Evolutionary conservation across 2,113 vertebrate species (phyloP), one percentile per base, ranked within the genome.

Genomic region (Petrocephalus zakoni): DNA sequence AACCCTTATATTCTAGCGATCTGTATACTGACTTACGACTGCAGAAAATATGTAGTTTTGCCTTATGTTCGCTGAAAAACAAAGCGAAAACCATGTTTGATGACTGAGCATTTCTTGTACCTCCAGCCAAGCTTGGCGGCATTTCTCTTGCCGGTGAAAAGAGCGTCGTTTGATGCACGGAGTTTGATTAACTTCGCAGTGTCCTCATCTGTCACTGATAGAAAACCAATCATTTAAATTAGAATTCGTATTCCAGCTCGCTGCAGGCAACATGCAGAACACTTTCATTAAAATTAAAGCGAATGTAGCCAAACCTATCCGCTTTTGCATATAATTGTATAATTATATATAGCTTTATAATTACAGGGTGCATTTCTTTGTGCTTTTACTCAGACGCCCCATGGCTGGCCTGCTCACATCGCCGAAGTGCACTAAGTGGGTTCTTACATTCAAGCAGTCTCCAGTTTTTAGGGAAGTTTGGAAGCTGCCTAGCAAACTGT

Each of bases 101-200:
- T 21, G 25, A 68, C 2, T 64, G 42, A 56, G 34, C 21, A 83
- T 56, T 29, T 29, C 13, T 10, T 53, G 90, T 87, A 95, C 94
- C 93, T 95, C 95, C 95, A 95, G 17, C 95, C 95, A 25, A 94
- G 93, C 86, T 95, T 96, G 68, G 95, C 94, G 0, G 94, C 94
- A 37, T 96, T 96, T 88, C 94, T 95, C 90, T 93, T 94, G 75
- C 95, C 95, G 0, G 95, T 95, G 92, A 95, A 96, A 37, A 96
- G 89, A 4, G 88, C 56, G 2, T 95, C 93, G 86, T 95, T 95
- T 5, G 94, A 91, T 5, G 95, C 94, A 72, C 95, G 90, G 0
- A 96, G 92, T 89, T 94, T 94, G 8, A 95, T 96, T 93, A 95
- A 92, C 90, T 91, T 95, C 81, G 93, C 91, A 2, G 95, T 96